Conservation (phyloP, 2,113 vertebrate genomes). For the Phyllostomus hastatus region DNA sequence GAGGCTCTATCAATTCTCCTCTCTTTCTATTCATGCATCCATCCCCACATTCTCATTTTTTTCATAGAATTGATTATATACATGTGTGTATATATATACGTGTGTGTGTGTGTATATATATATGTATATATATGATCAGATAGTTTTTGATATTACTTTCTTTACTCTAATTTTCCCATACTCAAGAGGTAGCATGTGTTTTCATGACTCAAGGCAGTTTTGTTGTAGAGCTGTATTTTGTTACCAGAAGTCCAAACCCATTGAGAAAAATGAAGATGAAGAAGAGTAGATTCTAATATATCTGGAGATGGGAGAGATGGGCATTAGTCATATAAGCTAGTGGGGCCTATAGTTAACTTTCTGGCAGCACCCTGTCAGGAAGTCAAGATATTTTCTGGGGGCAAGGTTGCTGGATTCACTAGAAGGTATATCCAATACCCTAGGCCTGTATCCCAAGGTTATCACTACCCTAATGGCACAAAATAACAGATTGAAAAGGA, state of each 20-base stretch:
- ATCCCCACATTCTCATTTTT: background rate
- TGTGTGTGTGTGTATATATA: no score
- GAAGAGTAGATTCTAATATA: background rate
- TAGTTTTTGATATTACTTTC: background rate
- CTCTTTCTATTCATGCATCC: background rate
- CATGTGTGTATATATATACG: no score
- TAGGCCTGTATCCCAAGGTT: background rate
- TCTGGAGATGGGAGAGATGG: background rate
- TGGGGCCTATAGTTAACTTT: background rate
- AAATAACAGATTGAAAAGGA: background rate
- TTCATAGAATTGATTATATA: background rate
- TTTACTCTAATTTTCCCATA: background rate
- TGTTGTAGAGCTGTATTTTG: background rate
- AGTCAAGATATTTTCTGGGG: background rate
- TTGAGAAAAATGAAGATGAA: background rate
- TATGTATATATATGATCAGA: background rate
- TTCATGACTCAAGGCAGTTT: background rate
- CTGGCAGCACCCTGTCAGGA: background rate
- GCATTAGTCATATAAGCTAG: background rate
- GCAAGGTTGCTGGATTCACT: background rate
- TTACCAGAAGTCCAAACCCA: background rate
- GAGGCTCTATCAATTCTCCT: background rate
- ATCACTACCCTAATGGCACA: background rate
- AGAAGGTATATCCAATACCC: rapidly evolving
- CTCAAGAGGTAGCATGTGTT: background rate